These are phyloP conservation scores for Strigamia crassipes DNA, from an alignment of 2,888 invertebrate genomes.

Conservation along the genomic window DNA sequence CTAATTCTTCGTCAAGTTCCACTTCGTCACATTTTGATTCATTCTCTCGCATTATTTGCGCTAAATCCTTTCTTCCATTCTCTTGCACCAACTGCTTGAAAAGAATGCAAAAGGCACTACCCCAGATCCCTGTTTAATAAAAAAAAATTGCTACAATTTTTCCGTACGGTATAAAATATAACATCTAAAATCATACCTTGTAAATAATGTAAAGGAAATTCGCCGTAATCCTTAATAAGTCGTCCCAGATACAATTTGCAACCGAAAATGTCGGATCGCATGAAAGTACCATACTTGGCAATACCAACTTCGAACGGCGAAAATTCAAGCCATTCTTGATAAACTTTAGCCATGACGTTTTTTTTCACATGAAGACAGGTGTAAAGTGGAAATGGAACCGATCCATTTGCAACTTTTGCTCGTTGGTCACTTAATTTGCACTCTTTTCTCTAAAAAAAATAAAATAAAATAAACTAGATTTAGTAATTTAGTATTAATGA, in stretches of 20 bases:
- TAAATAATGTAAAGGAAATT: slow-evolving; percentile 60
- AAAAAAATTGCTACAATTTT: not conserved
- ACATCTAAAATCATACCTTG: slow-evolving; percentile 56
- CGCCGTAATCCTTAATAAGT: slow-evolving; percentile 57
- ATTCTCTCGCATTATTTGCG: slow-evolving; percentile 50
- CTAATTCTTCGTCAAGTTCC: slow-evolving; percentile 48
- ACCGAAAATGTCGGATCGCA: slow-evolving; percentile 59
- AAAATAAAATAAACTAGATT: not conserved
- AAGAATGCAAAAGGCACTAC: slow-evolving; percentile 61
- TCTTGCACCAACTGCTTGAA: slow-evolving; percentile 60
- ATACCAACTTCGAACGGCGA: slow-evolving; percentile 62
- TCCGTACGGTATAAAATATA: not conserved
- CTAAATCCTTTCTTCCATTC: slow-evolving; percentile 53
- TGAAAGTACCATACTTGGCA: slow-evolving; percentile 61
- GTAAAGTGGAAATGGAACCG: slow-evolving; percentile 60
- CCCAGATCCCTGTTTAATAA: slow-evolving; percentile 59
- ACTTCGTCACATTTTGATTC: slow-evolving; percentile 46
- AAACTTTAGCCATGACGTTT: slow-evolving; percentile 60
- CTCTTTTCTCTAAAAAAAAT: slow-evolving; percentile 56
- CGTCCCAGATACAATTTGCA: slow-evolving; percentile 60
- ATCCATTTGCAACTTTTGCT: slow-evolving; percentile 56
- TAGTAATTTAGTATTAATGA: too few relatives aligned
- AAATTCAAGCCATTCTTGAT: slow-evolving; percentile 63
- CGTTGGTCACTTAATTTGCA: slow-evolving; percentile 58
- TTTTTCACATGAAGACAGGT: slow-evolving; percentile 62